These are phyloP conservation scores for Thymallus thymallus DNA, from an alignment of 2,113 vertebrate genomes.

Conservation along the genomic window DNA sequence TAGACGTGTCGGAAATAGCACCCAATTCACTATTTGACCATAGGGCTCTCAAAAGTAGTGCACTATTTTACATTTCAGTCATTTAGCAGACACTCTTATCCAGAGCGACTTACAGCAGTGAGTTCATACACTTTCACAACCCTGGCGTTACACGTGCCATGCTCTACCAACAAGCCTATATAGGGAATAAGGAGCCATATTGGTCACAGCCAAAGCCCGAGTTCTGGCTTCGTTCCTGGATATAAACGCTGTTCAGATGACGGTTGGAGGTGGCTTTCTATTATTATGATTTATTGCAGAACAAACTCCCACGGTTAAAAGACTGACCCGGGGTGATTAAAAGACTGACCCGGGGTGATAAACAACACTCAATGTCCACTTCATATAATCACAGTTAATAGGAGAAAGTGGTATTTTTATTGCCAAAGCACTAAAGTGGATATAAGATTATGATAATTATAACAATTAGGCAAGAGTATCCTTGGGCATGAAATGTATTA, in stretches of 20 bases:
- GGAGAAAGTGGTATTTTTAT: conserved; percentile 20
- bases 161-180: too few species aligned
- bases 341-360: conserved; percentile 37
- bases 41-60: too few species aligned
- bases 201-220: conserved; percentile 32
- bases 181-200: conserved; percentile 2
- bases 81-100: background rate
- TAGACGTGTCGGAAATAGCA: too few species aligned
- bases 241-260: conserved; percentile 22
- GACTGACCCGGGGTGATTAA: conserved; percentile 37
- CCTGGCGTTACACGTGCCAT: too few species aligned
- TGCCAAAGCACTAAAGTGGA: conserved; percentile 30
- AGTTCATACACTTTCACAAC: too few species aligned
- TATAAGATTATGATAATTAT: conserved; percentile 38
- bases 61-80: conserved; percentile 2
- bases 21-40: too few species aligned
- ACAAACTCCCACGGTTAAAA: conserved; percentile 27
- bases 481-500: too few species aligned
- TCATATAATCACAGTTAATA: conserved; percentile 25
- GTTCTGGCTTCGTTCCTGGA: conserved; percentile 45
- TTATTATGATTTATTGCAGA: conserved; percentile 42
- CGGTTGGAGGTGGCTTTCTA: conserved; percentile 43
- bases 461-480: background rate
- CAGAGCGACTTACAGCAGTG: too few species aligned
- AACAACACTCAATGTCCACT: conserved; percentile 35